phyloP scores from a whole-genome alignment of 2,888 invertebrate genomes.

The Zygothrica quintamaculata region DNA sequence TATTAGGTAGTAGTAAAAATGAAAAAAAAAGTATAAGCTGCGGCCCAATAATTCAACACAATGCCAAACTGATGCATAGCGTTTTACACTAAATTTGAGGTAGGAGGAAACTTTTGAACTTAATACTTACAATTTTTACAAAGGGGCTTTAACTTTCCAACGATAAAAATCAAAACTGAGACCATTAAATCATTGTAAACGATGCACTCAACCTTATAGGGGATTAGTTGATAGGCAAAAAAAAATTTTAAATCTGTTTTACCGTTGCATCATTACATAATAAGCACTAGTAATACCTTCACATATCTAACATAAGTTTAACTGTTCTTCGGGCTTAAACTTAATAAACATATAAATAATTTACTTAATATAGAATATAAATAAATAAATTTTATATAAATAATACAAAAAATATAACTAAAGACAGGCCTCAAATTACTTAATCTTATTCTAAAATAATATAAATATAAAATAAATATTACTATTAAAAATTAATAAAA shows the following conservation, averaged over 20 bases:
- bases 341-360: too few relatives aligned
- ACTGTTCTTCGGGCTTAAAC: neutral
- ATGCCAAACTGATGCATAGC: constrained; percentile 38
- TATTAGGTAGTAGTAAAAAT: constrained; percentile 44
- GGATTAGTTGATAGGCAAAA: constrained; percentile 14
- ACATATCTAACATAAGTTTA: neutral
- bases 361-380: too few relatives aligned
- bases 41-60: constrained; percentile 70
- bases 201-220: constrained; percentile 23
- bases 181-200: constrained; percentile 41
- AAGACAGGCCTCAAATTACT: too few relatives aligned
- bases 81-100: too few relatives aligned
- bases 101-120: constrained; percentile 27
- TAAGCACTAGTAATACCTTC: too few relatives aligned
- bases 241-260: constrained; percentile 47
- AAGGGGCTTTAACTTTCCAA: constrained; percentile 48
- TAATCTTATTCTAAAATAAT: too few relatives aligned
- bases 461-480: too few relatives aligned
- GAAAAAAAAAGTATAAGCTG: constrained; percentile 49
- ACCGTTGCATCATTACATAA: constrained; percentile 9
- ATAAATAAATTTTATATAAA: neutral
- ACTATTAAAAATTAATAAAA: too few relatives aligned
- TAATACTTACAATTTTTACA: too few relatives aligned
- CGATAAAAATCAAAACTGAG: constrained; percentile 40
- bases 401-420: too few relatives aligned